phyloP scores from a whole-genome alignment of 1,140 invertebrate genomes.

The Hormaphis cornu region DNA sequence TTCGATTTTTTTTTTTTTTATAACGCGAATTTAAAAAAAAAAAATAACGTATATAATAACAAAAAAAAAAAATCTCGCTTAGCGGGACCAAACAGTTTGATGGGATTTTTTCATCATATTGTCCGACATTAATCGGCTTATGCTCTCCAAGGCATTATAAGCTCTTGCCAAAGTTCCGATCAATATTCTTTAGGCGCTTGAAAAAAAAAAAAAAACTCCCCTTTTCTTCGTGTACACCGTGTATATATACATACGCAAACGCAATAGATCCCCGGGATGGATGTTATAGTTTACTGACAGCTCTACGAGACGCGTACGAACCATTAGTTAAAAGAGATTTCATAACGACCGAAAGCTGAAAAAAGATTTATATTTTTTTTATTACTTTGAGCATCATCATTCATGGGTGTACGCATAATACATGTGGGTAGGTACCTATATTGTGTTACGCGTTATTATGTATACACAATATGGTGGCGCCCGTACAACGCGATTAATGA shows the following conservation, averaged over 20 bases:
- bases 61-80: neutral
- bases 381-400: neutral
- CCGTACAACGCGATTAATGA: too few relatives aligned
- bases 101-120: slow-evolving; percentile 29
- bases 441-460: too few relatives aligned
- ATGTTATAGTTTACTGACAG: slow-evolving; percentile 22
- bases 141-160: slow-evolving; percentile 18
- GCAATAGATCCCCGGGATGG: slow-evolving; percentile 3
- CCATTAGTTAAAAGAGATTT: slow-evolving; percentile 17
- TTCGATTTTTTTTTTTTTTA: neutral
- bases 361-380: slow-evolving; percentile 7
- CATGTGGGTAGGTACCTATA: too few relatives aligned
- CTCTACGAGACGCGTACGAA: neutral
- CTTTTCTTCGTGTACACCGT: neutral
- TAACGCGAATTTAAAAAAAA: slow-evolving; percentile 18
- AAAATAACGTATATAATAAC: neutral
- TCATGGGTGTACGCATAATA: too few relatives aligned
- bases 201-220: slow-evolving; percentile 17
- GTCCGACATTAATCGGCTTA: slow-evolving; percentile 30
- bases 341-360: neutral
- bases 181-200: slow-evolving; percentile 24
- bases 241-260: neutral
- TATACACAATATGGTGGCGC: too few relatives aligned
- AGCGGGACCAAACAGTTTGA: slow-evolving; percentile 27
- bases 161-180: slow-evolving; percentile 26